Evolutionary conservation across 2,797 vertebrate species (phyloP).

Genomic region (Mus spretus): DNA sequence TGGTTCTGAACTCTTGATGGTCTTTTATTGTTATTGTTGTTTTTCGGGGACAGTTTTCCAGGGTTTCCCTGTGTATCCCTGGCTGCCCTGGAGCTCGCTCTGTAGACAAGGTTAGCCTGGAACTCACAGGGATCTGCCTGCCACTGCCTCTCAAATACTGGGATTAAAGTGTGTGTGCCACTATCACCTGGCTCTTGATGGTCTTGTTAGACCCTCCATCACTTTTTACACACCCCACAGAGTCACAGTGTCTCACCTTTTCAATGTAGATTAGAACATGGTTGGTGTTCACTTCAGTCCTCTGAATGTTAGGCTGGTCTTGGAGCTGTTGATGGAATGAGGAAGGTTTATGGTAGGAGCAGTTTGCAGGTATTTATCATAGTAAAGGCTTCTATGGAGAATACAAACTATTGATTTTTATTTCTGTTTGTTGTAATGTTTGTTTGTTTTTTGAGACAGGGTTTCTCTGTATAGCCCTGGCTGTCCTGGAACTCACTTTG

Average conservation of each 20-base stretch:
- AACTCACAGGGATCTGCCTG: not conserved
- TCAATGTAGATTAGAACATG: conserved; percentile 86
- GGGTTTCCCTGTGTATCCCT: not conserved
- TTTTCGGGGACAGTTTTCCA: not conserved
- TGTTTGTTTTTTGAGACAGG: too few relatives aligned
- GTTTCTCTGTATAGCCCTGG: too few relatives aligned
- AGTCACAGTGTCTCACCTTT: conserved; percentile 79
- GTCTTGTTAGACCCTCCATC: not conserved
- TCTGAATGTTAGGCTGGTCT: conserved; percentile 67
- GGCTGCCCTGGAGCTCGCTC: not conserved
- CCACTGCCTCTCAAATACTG: not conserved
- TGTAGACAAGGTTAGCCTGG: not conserved
- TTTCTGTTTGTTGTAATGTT: not conserved
- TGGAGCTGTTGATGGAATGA: conserved; percentile 82
- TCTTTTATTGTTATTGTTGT: not conserved
- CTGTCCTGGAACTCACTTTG: too few relatives aligned
- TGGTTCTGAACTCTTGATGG: not conserved
- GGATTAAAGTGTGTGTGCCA: not conserved
- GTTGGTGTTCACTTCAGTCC: conserved; percentile 82
- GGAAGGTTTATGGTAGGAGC: not conserved
- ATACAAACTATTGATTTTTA: conserved; percentile 26
- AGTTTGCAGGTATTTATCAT: conserved; percentile 2
- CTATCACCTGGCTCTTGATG: not conserved
- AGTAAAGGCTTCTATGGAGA: not conserved
- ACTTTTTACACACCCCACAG: not conserved